phyloP scores from a whole-genome alignment of 1,140 invertebrate species.

The Diabrotica undecimpunctata region DNA sequence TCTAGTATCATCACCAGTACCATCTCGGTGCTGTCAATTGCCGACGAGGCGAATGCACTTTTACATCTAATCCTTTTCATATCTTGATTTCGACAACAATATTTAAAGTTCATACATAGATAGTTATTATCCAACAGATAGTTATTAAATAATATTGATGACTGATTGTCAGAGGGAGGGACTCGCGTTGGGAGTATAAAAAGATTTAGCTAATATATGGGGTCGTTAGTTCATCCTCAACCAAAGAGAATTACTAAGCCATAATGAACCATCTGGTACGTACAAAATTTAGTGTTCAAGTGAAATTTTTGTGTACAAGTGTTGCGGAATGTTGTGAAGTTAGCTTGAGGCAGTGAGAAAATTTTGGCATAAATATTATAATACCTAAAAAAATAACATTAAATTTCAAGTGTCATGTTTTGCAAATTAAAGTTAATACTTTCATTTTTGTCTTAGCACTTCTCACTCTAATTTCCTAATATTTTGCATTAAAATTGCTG shows the following conservation, averaged over 20 bases:
- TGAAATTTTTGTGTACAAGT: too few relatives aligned
- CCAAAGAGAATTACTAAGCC: not conserved
- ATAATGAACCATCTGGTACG: not conserved
- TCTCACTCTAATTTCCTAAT: too few relatives aligned
- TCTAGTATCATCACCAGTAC: not conserved
- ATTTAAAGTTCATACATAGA: too few relatives aligned
- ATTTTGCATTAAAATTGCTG: too few relatives aligned
- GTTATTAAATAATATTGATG: not conserved
- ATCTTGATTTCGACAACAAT: too few relatives aligned
- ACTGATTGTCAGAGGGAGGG: not conserved
- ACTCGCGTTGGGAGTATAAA: not conserved
- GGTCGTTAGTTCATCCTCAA: not conserved
- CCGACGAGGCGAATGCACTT: not conserved
- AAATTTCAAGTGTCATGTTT: too few relatives aligned
- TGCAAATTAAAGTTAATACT: too few relatives aligned
- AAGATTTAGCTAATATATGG: not conserved
- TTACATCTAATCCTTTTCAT: not conserved
- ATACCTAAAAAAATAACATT: too few relatives aligned
- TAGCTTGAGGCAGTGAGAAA: too few relatives aligned
- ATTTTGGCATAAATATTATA: too few relatives aligned
- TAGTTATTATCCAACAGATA: not conserved
- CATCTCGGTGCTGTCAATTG: not conserved
- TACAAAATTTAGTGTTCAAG: not conserved
- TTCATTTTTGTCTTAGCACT: too few relatives aligned
- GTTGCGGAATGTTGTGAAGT: too few relatives aligned